Evolutionary conservation across 2,888 invertebrate genomes (phyloP).

Genomic region (Aphodius granarius): DNA sequence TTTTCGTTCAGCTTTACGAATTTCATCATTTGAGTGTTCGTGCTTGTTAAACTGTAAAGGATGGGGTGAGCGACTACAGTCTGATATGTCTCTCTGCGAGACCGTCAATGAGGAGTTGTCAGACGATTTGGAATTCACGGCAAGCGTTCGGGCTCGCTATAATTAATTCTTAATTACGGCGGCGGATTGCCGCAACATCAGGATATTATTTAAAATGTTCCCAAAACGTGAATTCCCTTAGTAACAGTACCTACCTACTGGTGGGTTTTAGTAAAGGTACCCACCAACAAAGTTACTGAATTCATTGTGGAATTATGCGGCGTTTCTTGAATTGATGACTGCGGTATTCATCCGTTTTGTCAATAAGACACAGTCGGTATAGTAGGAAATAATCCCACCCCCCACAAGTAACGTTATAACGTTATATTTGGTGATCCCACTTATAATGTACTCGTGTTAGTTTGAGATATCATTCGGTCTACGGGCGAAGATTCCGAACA

Average conservation of each 20-base stretch:
- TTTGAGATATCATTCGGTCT: too few relatives aligned
- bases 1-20: not conserved
- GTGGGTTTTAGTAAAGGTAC: not conserved
- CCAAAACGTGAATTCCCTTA: not conserved
- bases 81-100: not conserved
- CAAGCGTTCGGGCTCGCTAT: constrained; percentile 9
- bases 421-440: too few relatives aligned
- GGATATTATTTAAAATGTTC: constrained; percentile 23
- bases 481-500: too few relatives aligned
- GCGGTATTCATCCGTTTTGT: constrained; percentile 29
- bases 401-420: too few relatives aligned
- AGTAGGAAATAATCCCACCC: not conserved
- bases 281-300: not conserved
- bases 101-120: not conserved
- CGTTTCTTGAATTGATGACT: constrained; percentile 29
- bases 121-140: not conserved
- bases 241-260: not conserved
- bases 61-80: too few relatives aligned
- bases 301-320: constrained; percentile 23
- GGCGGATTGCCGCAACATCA: constrained; percentile 18
- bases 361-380: constrained; percentile 16
- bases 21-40: not conserved
- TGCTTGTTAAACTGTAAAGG: not conserved
- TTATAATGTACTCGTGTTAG: too few relatives aligned
- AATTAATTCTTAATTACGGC: constrained; percentile 26